phyloP scores from a whole-genome alignment of 1,140 invertebrate genomes.

The Yoshiicerus persimilis region DNA sequence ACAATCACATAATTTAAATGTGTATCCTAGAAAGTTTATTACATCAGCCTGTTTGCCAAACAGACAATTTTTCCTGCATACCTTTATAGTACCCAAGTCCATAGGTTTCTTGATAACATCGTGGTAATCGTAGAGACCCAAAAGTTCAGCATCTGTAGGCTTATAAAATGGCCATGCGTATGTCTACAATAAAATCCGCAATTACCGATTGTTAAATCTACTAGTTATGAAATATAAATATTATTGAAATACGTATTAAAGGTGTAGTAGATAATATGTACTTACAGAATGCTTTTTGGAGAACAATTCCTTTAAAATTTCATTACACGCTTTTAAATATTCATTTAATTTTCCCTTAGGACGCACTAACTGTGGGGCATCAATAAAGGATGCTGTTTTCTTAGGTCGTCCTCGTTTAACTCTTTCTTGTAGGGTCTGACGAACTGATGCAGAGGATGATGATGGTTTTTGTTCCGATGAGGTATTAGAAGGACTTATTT shows the following conservation, averaged over 20 bases:
- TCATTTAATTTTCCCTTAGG: too few species aligned
- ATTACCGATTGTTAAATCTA: neutral
- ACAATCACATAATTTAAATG: neutral
- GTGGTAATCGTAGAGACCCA: constrained; percentile 95
- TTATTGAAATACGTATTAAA: neutral
- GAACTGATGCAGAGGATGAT: too few species aligned
- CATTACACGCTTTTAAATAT: constrained; percentile 86
- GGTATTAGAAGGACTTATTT: too few species aligned
- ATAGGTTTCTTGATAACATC: constrained; percentile 99
- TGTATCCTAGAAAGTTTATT: neutral
- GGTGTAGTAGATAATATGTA: neutral
- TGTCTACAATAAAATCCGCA: constrained; percentile 58
- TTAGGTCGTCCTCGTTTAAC: too few species aligned
- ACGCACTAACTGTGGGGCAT: too few species aligned
- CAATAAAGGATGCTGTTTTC: too few species aligned
- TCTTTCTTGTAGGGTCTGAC: too few species aligned
- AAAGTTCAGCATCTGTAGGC: constrained; percentile 91
- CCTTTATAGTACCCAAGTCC: constrained; percentile 96
- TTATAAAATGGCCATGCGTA: constrained; percentile 99
- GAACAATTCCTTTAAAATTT: constrained; percentile 92
- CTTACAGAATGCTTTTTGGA: constrained; percentile 93
- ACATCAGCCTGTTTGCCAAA: neutral
- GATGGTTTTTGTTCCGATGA: too few species aligned
- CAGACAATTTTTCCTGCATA: constrained; percentile 50
- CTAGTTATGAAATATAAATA: too few species aligned